Evolutionary conservation across 2,797 vertebrate species (phyloP), one percentile per base, ranked within the genome.

Genomic region (Microhierax caerulescens): DNA sequence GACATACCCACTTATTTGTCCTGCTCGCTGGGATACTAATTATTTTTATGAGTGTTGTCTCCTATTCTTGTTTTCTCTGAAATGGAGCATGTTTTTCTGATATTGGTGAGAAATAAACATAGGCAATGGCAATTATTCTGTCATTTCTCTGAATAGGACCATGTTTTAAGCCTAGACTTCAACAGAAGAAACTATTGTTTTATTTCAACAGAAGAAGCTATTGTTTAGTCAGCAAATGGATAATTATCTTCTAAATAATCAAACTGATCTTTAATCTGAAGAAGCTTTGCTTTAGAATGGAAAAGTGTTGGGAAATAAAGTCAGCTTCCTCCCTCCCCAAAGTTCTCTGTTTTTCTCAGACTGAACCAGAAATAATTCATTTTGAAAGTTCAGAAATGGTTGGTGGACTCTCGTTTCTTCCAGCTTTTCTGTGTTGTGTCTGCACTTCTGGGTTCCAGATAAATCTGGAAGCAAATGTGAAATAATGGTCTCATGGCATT

Each of bases 381-480:
- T 82, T 93, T 84, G 24, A 93, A 93, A 84, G 89, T 95, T 95
- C 85, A 85, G 85, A 93, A 96, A 69, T 25, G 61, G 83, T 86
- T 80, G 87, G 89, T 93, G 93, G 95, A 97, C 90, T 92, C 88
- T 88, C 90, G 75, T 79, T 94, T 80, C 88, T 95, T 97, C 90
- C 94, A 95, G 69, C 36, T 97, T 19, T 90, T 92, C 63, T 94
- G 54, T 95, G 80, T 92, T 92, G 41, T 88, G 80, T 95, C 92
- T 96, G 69, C n/a, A 41, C 39, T 96, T 96, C 80, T 93, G 67
- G 53, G 59, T 95, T 97, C 94, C 96, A 97, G 94, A 97, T 90
- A 93, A 92, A 93, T 92, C 91, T 96, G 81, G 88, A 95, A 97
- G 80, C 54, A 93, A 95, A 97, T 96, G 78, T 88, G 63, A 95